Evolutionary conservation across 2,797 vertebrate species (phyloP).

Genomic region (Mionectes olivaceus): DNA sequence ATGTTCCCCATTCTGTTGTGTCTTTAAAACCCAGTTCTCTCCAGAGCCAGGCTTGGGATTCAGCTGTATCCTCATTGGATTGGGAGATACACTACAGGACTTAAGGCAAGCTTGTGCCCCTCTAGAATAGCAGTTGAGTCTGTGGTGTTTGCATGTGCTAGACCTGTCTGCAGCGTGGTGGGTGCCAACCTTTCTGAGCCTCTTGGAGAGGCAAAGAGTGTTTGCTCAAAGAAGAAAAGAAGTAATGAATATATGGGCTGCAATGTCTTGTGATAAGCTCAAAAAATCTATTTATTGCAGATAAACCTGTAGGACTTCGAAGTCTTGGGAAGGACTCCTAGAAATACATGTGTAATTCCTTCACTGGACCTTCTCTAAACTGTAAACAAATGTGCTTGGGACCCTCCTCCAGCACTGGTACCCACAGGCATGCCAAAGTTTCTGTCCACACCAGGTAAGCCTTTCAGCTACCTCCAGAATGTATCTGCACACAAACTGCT

Average conservation of each 20-base stretch:
- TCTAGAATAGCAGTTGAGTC: background rate
- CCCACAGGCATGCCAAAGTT: background rate
- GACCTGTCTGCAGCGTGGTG: background rate
- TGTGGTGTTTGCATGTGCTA: background rate
- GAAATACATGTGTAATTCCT: background rate
- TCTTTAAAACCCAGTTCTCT: conserved; percentile 14
- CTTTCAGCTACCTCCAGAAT: background rate
- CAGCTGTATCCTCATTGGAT: background rate
- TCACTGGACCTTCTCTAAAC: background rate
- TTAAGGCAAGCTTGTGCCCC: background rate
- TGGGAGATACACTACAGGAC: background rate
- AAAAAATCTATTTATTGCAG: background rate
- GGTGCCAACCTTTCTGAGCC: background rate
- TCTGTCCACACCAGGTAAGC: background rate
- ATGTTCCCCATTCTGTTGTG: background rate
- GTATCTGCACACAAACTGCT: background rate
- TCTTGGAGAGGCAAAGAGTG: background rate
- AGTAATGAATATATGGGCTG: background rate
- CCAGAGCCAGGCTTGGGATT: background rate
- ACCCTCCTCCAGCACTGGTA: background rate
- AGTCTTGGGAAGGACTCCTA: background rate
- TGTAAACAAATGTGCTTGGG: background rate
- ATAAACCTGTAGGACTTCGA: background rate
- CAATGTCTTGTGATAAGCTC: background rate
- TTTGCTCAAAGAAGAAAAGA: background rate